Conservation (phyloP, 2,888 invertebrate genomes). For the Ormyrus thymus region DNA sequence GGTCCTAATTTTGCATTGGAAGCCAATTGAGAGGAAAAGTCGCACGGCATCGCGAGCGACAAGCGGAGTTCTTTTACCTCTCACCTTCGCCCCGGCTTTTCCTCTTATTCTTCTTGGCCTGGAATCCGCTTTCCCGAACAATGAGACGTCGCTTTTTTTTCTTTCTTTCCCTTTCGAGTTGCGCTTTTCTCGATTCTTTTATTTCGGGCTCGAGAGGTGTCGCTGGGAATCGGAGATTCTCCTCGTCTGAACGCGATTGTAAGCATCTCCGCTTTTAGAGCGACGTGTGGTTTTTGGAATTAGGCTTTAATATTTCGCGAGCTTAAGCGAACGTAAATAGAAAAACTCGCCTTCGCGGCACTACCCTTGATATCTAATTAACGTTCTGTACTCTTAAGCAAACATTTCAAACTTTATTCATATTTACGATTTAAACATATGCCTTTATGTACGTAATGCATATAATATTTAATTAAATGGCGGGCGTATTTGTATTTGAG, state of each 20-base stretch:
- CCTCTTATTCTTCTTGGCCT: neutral
- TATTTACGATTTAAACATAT: no score
- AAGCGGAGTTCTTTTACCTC: slow-evolving; percentile 31
- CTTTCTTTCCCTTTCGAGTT: neutral
- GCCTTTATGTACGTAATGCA: no score
- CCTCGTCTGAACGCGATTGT: slow-evolving; percentile 1
- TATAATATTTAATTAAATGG: no score
- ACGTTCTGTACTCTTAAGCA: no score
- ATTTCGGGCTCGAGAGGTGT: slow-evolving; percentile 25
- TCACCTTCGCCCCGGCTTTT: slow-evolving; percentile 6
- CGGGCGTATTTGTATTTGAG: no score
- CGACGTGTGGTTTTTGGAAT: no score
- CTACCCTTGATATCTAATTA: no score
- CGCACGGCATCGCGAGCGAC: slow-evolving; percentile 18
- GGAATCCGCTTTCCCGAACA: slow-evolving; percentile 43
- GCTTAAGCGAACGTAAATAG: no score
- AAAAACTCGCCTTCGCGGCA: no score
- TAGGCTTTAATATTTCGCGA: no score
- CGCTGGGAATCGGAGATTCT: slow-evolving; percentile 39
- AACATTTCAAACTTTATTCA: no score
- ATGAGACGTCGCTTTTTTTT: slow-evolving; percentile 33
- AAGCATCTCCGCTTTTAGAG: no score
- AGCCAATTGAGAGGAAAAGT: slow-evolving; percentile 62
- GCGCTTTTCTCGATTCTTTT: slow-evolving; percentile 13
- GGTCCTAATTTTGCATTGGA: slow-evolving; percentile 62